Conservation (phyloP, 2,797 vertebrate species). For the Nyctalus aviator region DNA sequence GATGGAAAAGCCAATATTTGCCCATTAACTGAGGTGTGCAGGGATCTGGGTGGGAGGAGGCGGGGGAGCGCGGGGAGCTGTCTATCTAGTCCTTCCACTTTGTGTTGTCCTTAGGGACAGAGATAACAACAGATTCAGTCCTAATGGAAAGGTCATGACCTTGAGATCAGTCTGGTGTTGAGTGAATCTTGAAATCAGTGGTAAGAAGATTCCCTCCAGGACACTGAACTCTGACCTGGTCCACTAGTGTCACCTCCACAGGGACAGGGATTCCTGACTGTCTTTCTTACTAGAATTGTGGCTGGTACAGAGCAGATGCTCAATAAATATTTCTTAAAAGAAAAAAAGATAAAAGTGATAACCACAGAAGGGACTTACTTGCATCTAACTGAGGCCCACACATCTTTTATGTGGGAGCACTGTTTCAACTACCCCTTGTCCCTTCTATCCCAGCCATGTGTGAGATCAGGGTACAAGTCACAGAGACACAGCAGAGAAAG, state of each 20-base stretch:
- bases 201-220: neutral
- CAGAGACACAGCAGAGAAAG: neutral
- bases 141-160: neutral
- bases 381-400: neutral
- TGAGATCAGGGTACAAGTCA: neutral
- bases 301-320: neutral
- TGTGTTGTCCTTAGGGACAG: neutral
- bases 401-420: neutral
- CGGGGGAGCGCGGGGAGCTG: accelerated
- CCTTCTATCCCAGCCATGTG: neutral
- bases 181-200: neutral
- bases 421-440: neutral
- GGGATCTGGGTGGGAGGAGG: neutral
- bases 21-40: neutral
- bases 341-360: neutral
- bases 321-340: neutral
- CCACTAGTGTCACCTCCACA: neutral
- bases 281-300: neutral
- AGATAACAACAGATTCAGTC: neutral
- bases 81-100: too few species aligned
- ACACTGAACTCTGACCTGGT: neutral
- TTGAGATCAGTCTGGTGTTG: neutral
- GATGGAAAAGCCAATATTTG: neutral
- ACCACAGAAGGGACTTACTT: neutral
- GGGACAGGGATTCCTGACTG: neutral